A percentile compares a stretch with the other conserved stretches of the same genome.
These are phyloP conservation scores for Amphilophus citrinellus DNA, from an alignment of 2,113 vertebrate species.

Conservation along the genomic window DNA sequence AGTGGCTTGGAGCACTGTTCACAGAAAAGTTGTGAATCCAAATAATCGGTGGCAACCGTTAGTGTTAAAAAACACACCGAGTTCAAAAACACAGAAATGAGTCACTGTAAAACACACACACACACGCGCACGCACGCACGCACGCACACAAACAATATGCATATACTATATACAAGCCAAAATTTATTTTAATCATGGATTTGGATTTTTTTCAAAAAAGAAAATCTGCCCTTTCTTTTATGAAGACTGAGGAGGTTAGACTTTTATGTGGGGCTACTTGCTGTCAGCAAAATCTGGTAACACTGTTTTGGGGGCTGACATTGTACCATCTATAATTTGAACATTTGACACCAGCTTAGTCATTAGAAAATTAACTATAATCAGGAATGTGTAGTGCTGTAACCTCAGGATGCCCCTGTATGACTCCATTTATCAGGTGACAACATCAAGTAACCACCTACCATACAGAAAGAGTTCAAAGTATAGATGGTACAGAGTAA, in stretches of 20 bases:
- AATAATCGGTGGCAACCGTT: constrained; percentile 32
- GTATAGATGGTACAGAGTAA: not conserved
- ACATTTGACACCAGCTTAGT: constrained; percentile 14
- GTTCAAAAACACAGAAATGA: constrained; percentile 7
- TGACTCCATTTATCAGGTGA: not conserved
- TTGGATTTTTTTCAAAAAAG: not conserved
- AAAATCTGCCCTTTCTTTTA: not conserved
- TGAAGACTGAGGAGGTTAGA: not conserved
- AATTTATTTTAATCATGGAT: not conserved
- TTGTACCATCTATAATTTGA: not conserved
- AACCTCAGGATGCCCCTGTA: not conserved
- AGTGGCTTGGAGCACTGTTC: constrained; percentile 12
- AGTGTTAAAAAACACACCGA: constrained; percentile 40
- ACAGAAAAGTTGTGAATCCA: constrained; percentile 36
- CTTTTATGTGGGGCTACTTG: not conserved
- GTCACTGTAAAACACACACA: not conserved
- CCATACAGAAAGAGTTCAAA: not conserved
- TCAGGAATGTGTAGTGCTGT: constrained; percentile 3
- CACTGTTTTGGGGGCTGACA: not conserved
- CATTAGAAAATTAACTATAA: constrained; percentile 4
- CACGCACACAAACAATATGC: not conserved
- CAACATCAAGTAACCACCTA: not conserved
- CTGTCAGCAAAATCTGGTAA: not conserved
- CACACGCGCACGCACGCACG: not conserved
- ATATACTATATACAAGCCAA: not conserved